A percentile compares a stretch with the other conserved stretches of the same genome.
phyloP scores from a whole-genome alignment of 2,113 vertebrate genomes.

The Hiodon alosoides region DNA sequence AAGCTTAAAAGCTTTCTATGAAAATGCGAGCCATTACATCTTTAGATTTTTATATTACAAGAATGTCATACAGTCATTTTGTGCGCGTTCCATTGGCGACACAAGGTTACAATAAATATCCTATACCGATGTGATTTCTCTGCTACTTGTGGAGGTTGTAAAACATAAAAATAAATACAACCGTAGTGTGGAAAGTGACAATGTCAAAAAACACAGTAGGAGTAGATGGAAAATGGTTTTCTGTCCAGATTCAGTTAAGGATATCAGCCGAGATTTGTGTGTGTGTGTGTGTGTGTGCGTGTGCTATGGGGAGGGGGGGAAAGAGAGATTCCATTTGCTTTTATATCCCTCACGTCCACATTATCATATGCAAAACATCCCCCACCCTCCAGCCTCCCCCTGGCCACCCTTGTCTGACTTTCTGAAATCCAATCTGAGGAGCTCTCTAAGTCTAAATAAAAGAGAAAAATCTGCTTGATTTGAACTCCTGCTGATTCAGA shows the following conservation, averaged over 20 bases:
- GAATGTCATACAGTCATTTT: too few species aligned
- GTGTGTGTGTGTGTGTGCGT: not conserved
- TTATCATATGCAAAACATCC: constrained; percentile 7
- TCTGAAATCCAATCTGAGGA: constrained; percentile 14
- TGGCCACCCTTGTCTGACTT: constrained; percentile 4
- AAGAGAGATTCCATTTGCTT: not conserved
- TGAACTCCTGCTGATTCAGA: constrained; percentile 15
- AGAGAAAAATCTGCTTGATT: constrained; percentile 17
- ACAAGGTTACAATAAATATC: too few species aligned
- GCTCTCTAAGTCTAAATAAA: constrained; percentile 12
- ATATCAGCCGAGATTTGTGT: too few species aligned
- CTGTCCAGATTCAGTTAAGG: too few species aligned
- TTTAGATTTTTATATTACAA: not conserved
- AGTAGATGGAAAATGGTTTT: too few species aligned
- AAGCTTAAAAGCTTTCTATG: constrained; percentile 3
- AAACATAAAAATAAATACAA: too few species aligned
- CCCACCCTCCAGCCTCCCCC: constrained; percentile 1
- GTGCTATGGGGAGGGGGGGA: not conserved
- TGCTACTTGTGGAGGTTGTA: too few species aligned
- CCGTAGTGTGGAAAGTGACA: too few species aligned
- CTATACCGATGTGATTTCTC: too few species aligned
- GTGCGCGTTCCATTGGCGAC: too few species aligned
- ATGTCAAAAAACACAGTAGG: too few species aligned
- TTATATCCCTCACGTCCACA: not conserved
- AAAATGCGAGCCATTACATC: constrained; percentile 1